phyloP scores from a whole-genome alignment of 2,113 vertebrate genomes.

The Aplodontia rufa region DNA sequence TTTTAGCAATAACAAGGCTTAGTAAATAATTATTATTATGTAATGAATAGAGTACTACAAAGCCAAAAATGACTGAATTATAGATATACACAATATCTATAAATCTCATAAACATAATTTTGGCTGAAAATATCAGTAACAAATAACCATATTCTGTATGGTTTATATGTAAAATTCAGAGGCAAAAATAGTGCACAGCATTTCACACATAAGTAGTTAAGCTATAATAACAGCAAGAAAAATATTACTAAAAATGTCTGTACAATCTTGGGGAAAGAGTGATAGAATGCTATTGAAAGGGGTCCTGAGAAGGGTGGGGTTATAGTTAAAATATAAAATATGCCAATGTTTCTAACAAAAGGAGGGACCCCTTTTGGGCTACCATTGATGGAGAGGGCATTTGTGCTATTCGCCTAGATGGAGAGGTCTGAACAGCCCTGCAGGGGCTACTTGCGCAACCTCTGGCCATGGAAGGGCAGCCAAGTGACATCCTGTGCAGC shows the following conservation, averaged over 20 bases:
- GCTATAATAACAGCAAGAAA: neutral
- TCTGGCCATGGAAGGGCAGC: too few species aligned
- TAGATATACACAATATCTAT: neutral
- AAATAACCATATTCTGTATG: neutral
- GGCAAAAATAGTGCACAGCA: neutral
- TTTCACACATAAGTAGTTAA: neutral
- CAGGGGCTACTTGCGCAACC: neutral
- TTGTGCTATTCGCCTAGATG: too few species aligned
- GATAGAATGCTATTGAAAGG: neutral
- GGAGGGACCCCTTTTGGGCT: neutral
- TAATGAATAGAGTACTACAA: neutral
- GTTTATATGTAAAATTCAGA: constrained; percentile 1
- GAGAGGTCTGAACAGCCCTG: neutral
- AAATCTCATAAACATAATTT: neutral
- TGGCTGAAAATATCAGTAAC: neutral
- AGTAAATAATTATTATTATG: neutral
- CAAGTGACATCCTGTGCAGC: too few species aligned
- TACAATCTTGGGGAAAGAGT: neutral
- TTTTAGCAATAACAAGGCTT: neutral
- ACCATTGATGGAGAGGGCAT: neutral
- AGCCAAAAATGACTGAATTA: neutral
- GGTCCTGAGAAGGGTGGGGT: neutral
- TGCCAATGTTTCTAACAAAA: neutral
- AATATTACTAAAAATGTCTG: neutral
- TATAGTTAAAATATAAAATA: neutral